Evolutionary conservation across 2,797 vertebrate genomes (phyloP).

Genomic region (Neostethus bicornis): DNA sequence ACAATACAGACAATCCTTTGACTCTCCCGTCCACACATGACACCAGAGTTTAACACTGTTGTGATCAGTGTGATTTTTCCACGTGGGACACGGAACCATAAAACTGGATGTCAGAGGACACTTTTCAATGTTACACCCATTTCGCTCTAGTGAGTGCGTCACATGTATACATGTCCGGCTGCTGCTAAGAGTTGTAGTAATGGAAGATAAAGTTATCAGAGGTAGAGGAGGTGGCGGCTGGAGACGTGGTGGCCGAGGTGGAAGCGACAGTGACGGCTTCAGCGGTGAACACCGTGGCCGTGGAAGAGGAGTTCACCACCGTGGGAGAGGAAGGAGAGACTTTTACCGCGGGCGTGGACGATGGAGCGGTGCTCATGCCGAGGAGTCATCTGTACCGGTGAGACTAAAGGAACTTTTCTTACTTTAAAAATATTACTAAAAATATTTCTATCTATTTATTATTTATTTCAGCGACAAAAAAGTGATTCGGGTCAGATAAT

Average conservation of each 20-base stretch:
- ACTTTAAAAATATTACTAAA: constrained; percentile 1
- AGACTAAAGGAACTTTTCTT: constrained; percentile 13
- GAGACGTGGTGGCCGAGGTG: constrained; percentile 63
- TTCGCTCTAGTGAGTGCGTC: constrained; percentile 9
- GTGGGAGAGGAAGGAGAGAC: constrained; percentile 74
- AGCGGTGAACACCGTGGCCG: constrained; percentile 72
- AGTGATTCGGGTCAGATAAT: too few relatives aligned
- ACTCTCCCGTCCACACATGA: too few relatives aligned
- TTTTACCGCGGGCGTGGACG: constrained; percentile 76
- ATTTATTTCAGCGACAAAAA: too few relatives aligned
- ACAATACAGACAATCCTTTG: too few relatives aligned
- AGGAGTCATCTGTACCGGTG: constrained; percentile 59
- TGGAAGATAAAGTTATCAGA: constrained; percentile 68
- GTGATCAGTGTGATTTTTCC: not conserved
- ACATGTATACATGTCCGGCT: constrained; percentile 34
- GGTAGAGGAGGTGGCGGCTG: constrained; percentile 69
- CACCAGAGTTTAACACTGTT: too few relatives aligned
- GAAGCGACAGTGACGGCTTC: constrained; percentile 40
- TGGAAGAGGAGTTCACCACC: constrained; percentile 74
- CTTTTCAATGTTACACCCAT: constrained; percentile 55
- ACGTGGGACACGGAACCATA: constrained; percentile 32
- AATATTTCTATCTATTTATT: too few relatives aligned
- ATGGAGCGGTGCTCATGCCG: constrained; percentile 18
- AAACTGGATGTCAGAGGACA: constrained; percentile 20
- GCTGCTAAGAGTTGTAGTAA: constrained; percentile 16